Conservation (phyloP, 2,113 vertebrate species). For the Hystrix brachyura region DNA sequence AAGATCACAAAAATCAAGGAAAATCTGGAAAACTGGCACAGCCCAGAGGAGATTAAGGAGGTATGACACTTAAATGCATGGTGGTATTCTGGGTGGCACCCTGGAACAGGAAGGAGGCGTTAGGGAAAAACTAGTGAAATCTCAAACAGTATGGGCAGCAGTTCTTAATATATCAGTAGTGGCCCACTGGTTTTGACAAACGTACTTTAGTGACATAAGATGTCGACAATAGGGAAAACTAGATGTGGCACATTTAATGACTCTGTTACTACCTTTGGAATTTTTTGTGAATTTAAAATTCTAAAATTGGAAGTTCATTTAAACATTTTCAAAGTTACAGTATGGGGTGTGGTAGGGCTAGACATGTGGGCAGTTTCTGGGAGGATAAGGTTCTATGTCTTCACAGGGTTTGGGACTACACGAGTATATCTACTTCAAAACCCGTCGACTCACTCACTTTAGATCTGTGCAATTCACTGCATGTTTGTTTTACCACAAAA, state of each 20-base stretch:
- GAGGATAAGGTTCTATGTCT: not conserved
- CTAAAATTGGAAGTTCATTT: not conserved
- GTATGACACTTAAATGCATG: not conserved
- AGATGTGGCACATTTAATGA: not conserved
- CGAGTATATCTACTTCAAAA: not conserved
- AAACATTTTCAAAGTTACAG: conserved; percentile 14
- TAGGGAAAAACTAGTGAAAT: not conserved
- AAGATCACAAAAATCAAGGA: not conserved
- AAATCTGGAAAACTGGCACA: conserved; percentile 22
- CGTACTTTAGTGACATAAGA: not conserved
- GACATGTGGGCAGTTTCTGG: not conserved
- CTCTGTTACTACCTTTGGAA: not conserved
- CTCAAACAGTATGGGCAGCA: not conserved
- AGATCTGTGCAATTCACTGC: not conserved
- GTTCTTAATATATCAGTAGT: not conserved
- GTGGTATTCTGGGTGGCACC: not conserved
- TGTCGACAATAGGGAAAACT: not conserved
- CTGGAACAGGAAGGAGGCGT: not conserved
- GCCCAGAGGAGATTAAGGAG: not conserved
- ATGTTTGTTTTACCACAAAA: conserved; percentile 8
- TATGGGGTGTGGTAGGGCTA: not conserved
- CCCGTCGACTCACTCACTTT: not conserved
- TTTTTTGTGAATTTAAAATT: not conserved
- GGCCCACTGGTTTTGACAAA: not conserved
- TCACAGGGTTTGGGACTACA: not conserved